Conservation (phyloP, 2,888 invertebrate genomes). For the Hyposoter dolosus region DNA sequence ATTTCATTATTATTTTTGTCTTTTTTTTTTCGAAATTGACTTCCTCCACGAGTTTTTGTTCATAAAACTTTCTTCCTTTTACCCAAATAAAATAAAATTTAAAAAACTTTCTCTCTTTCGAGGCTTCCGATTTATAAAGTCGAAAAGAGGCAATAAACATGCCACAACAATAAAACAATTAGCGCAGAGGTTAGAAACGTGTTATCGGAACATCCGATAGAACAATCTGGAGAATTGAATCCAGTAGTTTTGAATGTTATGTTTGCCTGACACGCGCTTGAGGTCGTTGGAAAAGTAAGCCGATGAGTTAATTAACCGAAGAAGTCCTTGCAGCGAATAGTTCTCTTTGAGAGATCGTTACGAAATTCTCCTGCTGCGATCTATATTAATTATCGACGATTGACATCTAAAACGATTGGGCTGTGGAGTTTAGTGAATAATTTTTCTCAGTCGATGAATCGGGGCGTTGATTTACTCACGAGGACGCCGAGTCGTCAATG, state of each 20-base stretch:
- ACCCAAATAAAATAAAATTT: neutral
- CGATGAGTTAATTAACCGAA: constrained; percentile 28
- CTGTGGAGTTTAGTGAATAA: neutral
- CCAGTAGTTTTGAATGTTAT: constrained; percentile 39
- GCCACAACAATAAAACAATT: neutral
- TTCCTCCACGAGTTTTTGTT: neutral
- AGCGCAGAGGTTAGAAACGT: neutral
- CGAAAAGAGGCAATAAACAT: neutral
- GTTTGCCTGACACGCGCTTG: constrained; percentile 7
- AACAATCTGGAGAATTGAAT: constrained; percentile 62
- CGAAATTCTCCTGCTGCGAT: constrained; percentile 5
- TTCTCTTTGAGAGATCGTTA: neutral
- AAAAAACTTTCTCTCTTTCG: neutral
- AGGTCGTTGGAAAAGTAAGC: neutral
- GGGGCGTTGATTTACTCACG: neutral
- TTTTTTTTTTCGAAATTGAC: neutral
- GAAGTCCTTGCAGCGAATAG: constrained; percentile 36
- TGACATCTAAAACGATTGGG: neutral
- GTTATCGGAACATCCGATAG: neutral
- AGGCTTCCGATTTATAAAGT: no score
- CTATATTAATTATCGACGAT: constrained; percentile 21
- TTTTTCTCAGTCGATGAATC: neutral
- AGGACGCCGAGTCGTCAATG: neutral
- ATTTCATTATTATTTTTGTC: neutral
- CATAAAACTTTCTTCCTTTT: neutral